These are phyloP conservation scores for Kryptopterus vitreolus DNA, from an alignment of 2,797 vertebrate genomes.

Conservation along the genomic window DNA sequence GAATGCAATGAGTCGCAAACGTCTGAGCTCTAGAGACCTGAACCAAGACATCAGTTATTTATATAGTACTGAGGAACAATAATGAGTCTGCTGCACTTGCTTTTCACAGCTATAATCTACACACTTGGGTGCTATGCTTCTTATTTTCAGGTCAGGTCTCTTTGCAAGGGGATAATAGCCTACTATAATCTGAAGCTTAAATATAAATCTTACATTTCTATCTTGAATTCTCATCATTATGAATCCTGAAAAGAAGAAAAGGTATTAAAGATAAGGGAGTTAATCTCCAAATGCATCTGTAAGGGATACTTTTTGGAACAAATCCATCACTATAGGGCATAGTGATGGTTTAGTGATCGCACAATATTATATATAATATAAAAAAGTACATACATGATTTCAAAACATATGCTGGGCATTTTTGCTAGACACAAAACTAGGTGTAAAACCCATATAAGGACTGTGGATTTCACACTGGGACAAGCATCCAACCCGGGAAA, in stretches of 20 bases:
- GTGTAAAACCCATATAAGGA: slow-evolving; percentile 5
- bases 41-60: slow-evolving; percentile 54
- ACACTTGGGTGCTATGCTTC: background rate
- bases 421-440: background rate
- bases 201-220: slow-evolving; percentile 23
- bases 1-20: slow-evolving; percentile 29
- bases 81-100: slow-evolving; percentile 43
- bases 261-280: background rate
- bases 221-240: background rate
- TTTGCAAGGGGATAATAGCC: slow-evolving; percentile 6
- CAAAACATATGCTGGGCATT: background rate
- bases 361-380: background rate
- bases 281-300: background rate
- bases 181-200: background rate
- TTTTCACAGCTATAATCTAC: slow-evolving; percentile 36
- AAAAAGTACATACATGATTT: background rate
- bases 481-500: slow-evolving; percentile 12
- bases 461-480: background rate
- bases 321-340: background rate
- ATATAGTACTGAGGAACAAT: slow-evolving; percentile 47
- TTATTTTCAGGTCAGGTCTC: slow-evolving; percentile 24
- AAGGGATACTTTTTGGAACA: background rate
- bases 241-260: background rate
- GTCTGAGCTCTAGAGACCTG: slow-evolving; percentile 41
- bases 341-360: too few species aligned